phyloP scores from a whole-genome alignment of 1,140 invertebrate genomes.

The Calephelis nemesis region DNA sequence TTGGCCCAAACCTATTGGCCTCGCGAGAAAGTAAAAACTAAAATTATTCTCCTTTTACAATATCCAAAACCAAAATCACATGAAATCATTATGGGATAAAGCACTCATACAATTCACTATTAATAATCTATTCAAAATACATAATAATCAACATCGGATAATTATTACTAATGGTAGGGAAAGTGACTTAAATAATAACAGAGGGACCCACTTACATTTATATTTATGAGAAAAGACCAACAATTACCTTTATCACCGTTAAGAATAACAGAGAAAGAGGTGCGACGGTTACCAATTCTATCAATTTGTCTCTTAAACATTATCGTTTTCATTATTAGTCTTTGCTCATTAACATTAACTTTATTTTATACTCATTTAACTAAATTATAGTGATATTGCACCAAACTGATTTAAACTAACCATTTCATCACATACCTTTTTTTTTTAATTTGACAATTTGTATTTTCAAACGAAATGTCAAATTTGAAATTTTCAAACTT shows the following conservation, averaged over 20 bases:
- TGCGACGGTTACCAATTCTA: not conserved
- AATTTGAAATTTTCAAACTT: no score
- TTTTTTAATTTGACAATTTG: no score
- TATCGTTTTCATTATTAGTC: not conserved
- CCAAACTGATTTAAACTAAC: constrained; percentile 13
- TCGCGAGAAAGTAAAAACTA: constrained; percentile 1
- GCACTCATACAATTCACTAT: constrained; percentile 45
- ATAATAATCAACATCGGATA: constrained; percentile 64
- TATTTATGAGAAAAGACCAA: not conserved
- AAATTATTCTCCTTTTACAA: not conserved
- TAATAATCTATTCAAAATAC: constrained; percentile 54
- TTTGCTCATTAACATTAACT: not conserved
- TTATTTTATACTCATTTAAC: constrained; percentile 1
- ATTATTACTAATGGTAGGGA: constrained; percentile 75
- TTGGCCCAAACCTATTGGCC: not conserved
- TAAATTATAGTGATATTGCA: constrained; percentile 9
- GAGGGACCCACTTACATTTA: constrained; percentile 3
- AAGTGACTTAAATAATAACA: constrained; percentile 72
- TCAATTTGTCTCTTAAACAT: not conserved
- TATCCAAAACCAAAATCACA: constrained; percentile 17
- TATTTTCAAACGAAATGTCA: no score
- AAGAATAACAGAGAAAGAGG: not conserved
- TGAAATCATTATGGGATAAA: constrained; percentile 34
- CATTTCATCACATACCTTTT: not conserved
- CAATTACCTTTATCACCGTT: not conserved